Evolutionary conservation across 1,140 invertebrate genomes (phyloP).

Genomic region (Halesus radiatus): DNA sequence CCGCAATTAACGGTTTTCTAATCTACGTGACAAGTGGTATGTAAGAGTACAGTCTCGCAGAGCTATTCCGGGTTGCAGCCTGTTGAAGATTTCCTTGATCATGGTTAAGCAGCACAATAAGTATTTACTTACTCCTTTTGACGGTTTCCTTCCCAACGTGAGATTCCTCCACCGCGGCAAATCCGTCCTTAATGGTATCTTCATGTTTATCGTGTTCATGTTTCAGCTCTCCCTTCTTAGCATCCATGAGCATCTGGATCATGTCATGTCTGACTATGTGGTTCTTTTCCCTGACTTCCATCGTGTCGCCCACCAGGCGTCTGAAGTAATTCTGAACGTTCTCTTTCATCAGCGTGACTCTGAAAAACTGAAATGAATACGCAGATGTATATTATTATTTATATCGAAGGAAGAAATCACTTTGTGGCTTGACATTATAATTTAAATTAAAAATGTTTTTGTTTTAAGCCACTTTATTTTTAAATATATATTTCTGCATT

Average conservation of each 20-base stretch:
- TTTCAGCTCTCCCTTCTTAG: slow-evolving; percentile 44
- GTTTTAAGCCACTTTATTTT: too few relatives aligned
- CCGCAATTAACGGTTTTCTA: not conserved
- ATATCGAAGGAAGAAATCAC: too few relatives aligned
- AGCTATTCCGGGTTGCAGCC: too few relatives aligned
- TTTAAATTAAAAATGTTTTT: too few relatives aligned
- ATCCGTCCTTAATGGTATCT: slow-evolving; percentile 54
- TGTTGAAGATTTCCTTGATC: too few relatives aligned
- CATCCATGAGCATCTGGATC: slow-evolving; percentile 65
- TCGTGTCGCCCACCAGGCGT: slow-evolving; percentile 57
- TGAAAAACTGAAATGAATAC: slow-evolving; percentile 32
- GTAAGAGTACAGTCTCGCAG: too few relatives aligned
- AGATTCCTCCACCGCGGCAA: slow-evolving; percentile 61
- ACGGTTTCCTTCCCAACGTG: slow-evolving; percentile 51
- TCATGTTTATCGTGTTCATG: slow-evolving; percentile 60
- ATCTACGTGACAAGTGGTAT: too few relatives aligned
- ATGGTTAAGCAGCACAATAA: not conserved
- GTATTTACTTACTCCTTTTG: slow-evolving; percentile 40
- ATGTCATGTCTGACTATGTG: slow-evolving; percentile 64
- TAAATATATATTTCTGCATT: too few relatives aligned
- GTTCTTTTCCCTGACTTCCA: slow-evolving; percentile 61
- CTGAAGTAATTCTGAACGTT: slow-evolving; percentile 53
- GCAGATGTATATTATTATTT: not conserved
- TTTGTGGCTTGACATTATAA: too few relatives aligned
- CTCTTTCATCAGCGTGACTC: slow-evolving; percentile 10